These are phyloP conservation scores for Digitonthophagus gazella DNA, from an alignment of 2,888 invertebrate species.

Conservation along the genomic window DNA sequence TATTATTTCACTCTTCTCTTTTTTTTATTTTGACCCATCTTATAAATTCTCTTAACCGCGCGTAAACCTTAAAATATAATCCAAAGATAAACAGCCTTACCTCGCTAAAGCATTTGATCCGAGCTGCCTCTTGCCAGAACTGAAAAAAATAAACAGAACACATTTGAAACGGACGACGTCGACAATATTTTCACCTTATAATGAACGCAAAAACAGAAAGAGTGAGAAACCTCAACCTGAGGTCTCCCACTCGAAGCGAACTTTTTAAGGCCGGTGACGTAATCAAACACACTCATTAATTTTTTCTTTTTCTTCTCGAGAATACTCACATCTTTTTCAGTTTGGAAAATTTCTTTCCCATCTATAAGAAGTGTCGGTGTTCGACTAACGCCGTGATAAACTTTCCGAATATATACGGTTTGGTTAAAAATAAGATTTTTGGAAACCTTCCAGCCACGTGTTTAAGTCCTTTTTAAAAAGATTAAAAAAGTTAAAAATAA, in stretches of 20 bases:
- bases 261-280: background rate
- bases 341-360: slow-evolving; percentile 11
- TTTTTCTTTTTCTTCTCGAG: too few relatives aligned
- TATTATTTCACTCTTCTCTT: background rate
- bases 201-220: background rate
- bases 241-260: background rate
- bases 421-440: background rate
- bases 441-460: background rate
- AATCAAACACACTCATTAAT: background rate
- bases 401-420: background rate
- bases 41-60: background rate
- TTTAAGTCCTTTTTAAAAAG: background rate
- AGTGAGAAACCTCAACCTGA: background rate
- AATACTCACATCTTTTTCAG: background rate
- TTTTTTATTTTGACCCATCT: background rate
- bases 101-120: slow-evolving; percentile 86
- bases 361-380: background rate
- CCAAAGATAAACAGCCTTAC: slow-evolving; percentile 52
- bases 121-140: slow-evolving; percentile 76
- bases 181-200: background rate
- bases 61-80: slow-evolving; percentile 20
- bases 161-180: background rate
- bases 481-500: background rate
- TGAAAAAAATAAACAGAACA: slow-evolving; percentile 53
- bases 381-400: background rate